Base-by-base conservation (phyloP, 2,888 invertebrate species). In the Caenorhabditis uteleia region DNA sequence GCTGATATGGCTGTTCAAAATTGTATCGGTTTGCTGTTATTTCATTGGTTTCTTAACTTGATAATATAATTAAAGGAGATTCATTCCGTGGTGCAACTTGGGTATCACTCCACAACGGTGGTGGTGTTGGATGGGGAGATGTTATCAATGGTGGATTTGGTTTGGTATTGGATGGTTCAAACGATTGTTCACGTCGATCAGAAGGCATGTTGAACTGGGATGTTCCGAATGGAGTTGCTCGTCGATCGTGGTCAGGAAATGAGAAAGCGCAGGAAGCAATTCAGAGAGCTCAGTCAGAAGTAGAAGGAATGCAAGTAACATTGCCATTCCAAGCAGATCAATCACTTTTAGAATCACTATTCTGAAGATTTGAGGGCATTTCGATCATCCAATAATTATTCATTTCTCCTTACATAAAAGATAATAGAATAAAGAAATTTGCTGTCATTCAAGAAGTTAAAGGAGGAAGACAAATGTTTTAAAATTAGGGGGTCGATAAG, bases 111-210 rank as follows among this genome's bases (percentile, higher is more conserved):
- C 83, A 83, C 69, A 83, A 83, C 56, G 83, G 83, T 12, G 83
- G 83, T 25, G 83, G 83, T 20, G 82, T 83, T 20, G 83, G 83
- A 58, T 86, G 87, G 88, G 88, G 88, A n/a, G 88, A 88, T 79
- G 88, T 87, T 3, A 86, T 87, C 14, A 88, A 89, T 78, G 88
- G 88, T 14, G 88, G 88, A 14, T 89, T 89, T 80, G 88, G 88
- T 7, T 80, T 89, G 49, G 84, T 89, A 1, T 82, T 88, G 27
- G 88, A 88, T 80, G 88, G 88, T 18, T 43, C 70, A 6, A 60
- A 84, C 83, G 86, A 86, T 43, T 86, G 87, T 6, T 85, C 82
- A 14, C 68, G 82, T 4, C 83, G 85, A 45, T 87, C 87, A 1
- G 77, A 80, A 40, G 72, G 79, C 39, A 86, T 88, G 86, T 82